These are phyloP conservation scores for Drosophila oshimai DNA, from an alignment of 1,140 invertebrate genomes.

Conservation along the genomic window DNA sequence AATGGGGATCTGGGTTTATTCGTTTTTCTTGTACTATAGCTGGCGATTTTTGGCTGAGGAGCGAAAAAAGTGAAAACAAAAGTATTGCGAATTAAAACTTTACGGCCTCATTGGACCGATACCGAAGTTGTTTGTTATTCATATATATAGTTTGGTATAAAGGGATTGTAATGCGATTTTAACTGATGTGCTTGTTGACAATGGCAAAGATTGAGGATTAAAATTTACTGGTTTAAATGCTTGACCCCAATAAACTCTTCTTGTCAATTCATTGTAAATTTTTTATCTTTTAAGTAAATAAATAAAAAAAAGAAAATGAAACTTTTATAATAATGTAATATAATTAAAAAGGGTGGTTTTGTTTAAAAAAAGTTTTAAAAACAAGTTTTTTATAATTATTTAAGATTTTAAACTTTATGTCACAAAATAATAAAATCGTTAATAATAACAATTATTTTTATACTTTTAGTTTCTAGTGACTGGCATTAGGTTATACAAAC, in stretches of 20 bases:
- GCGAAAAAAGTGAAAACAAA: slow-evolving; percentile 22
- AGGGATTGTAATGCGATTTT: slow-evolving; percentile 40
- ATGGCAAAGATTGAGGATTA: slow-evolving; percentile 5
- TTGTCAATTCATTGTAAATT: too few relatives aligned
- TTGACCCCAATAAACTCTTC: too few relatives aligned
- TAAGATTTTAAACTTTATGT: too few relatives aligned
- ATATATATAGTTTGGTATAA: slow-evolving; percentile 13
- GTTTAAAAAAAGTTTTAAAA: too few relatives aligned
- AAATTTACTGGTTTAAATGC: background rate
- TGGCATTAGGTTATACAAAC: background rate
- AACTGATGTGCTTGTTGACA: slow-evolving; percentile 27
- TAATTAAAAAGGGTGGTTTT: too few relatives aligned
- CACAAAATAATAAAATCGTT: background rate
- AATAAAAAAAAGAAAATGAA: too few relatives aligned
- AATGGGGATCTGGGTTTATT: slow-evolving; percentile 13
- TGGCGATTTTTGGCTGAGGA: slow-evolving; percentile 31
- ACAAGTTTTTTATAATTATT: too few relatives aligned
- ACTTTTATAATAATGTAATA: too few relatives aligned
- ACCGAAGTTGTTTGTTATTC: slow-evolving; percentile 41
- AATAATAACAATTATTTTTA: background rate
- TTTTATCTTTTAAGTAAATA: too few relatives aligned
- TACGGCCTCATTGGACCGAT: background rate
- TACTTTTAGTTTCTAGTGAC: background rate
- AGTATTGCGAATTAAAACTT: slow-evolving; percentile 15
- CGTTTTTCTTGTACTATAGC: slow-evolving; percentile 53